Base-by-base conservation (phyloP, 2,888 invertebrate genomes). In the Lithosia quadra region DNA sequence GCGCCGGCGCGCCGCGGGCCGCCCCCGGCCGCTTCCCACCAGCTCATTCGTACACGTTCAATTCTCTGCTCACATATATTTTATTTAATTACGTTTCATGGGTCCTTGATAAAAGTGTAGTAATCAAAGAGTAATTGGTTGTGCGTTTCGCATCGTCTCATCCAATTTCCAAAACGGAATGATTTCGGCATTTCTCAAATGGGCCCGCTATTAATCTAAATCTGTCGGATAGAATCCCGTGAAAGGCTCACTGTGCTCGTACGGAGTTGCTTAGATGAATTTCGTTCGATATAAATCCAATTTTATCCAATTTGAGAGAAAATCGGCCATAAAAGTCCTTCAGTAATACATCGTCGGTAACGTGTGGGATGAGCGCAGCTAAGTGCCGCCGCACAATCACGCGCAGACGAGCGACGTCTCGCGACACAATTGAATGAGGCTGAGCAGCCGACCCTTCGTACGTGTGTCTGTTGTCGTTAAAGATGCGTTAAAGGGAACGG, bases 271-370 rank as follows among this genome's bases (percentile, higher is more conserved):
- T 49, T 49, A 49, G 49, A 28, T n/a, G 39, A 61, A 39, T 74
- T 72, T 74, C 58, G 39, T 71, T 77, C 56, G 33, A 67, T 60
- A 68, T 64, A 77, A 80, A 80, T 70, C 80, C 67, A 62, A 63
- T 69, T 68, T 78, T 70, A 78, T 80, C 71, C 72, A 65, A 63
- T 75, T 72, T 60, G 68, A 59, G 73, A 65, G 58, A 53, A 69
- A 80, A 80, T 80, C 66, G 64, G 63, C 60, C 60, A 70, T 49
- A 75, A 75, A 80, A 80, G 67, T 80, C 69, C 67, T 71, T 73
- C 75, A 67, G 67, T 69, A 72, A 70, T 77, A 80, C 63, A 70
- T 72, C 59, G 63, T 64, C 9, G n/a, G 49, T 18, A 18, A 49
- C 49, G 13, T 22, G 11, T 9, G 33, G 36, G 56, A 34, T 36